A percentile compares a stretch with the other conserved stretches of the same genome.
These are phyloP conservation scores for Gortyna flavago DNA, from an alignment of 2,888 invertebrate genomes.

Conservation along the genomic window DNA sequence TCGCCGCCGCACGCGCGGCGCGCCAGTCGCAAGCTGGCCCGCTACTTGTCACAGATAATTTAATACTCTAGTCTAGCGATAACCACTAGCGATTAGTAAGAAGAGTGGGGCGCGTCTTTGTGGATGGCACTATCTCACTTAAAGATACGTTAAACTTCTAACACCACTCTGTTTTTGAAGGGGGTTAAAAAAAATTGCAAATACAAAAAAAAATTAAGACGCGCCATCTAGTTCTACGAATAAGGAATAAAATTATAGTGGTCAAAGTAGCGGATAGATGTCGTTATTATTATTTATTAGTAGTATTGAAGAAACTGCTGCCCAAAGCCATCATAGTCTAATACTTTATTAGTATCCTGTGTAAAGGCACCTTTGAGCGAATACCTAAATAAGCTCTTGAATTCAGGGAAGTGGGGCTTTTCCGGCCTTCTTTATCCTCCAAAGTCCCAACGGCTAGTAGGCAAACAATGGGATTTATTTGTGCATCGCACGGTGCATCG, in stretches of 20 bases:
- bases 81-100: too few relatives aligned
- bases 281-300: too few relatives aligned
- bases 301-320: background rate
- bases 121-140: too few relatives aligned
- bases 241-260: background rate
- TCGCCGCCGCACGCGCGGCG: too few relatives aligned
- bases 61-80: too few relatives aligned
- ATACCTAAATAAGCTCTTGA: background rate
- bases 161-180: too few relatives aligned
- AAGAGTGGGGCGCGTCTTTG: too few relatives aligned
- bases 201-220: too few relatives aligned
- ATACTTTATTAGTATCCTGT: background rate
- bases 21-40: too few relatives aligned
- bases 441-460: background rate
- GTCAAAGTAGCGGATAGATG: slow-evolving; percentile 27
- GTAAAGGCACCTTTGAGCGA: background rate
- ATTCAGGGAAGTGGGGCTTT: background rate
- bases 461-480: background rate
- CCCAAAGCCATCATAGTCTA: background rate
- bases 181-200: too few relatives aligned
- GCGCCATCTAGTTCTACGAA: slow-evolving; percentile 27
- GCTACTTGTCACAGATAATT: too few relatives aligned
- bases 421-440: background rate
- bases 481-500: background rate
- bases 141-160: too few relatives aligned